Conservation (phyloP, 2,797 vertebrate genomes). For the Atherinosoma microstoma region DNA sequence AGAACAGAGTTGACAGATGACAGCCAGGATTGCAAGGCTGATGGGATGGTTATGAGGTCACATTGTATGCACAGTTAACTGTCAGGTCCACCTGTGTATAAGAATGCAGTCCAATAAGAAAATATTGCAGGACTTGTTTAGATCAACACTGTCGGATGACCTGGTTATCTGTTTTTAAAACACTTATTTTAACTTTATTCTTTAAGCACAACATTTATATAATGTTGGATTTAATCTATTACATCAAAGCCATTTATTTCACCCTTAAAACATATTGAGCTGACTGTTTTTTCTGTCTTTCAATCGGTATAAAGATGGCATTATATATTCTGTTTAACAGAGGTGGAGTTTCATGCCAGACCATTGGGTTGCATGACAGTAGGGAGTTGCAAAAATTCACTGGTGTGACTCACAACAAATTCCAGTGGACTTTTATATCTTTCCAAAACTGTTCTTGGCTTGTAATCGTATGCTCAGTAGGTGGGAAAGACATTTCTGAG, state of each 20-base stretch:
- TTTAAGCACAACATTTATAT: neutral
- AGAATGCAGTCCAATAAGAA: neutral
- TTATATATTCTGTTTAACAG: neutral
- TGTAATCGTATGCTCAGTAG: neutral
- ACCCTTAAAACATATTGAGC: neutral
- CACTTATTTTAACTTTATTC: neutral
- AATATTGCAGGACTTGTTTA: neutral
- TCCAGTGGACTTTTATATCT: neutral
- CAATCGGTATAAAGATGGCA: neutral
- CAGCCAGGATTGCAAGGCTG: neutral
- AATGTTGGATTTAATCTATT: neutral
- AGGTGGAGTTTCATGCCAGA: neutral
- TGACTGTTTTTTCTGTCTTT: neutral
- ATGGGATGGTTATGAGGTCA: neutral
- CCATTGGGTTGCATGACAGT: neutral
- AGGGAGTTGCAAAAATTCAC: neutral
- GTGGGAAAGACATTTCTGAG: neutral
- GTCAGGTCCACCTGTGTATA: neutral
- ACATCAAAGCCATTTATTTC: neutral
- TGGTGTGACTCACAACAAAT: neutral
- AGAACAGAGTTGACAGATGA: constrained; percentile 10
- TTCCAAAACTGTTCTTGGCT: neutral
- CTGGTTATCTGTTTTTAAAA: too few species aligned
- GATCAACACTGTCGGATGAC: neutral
- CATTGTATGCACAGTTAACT: neutral